Conservation (phyloP, 2,797 vertebrate species). For the Phrynocephalus guinanensis region DNA sequence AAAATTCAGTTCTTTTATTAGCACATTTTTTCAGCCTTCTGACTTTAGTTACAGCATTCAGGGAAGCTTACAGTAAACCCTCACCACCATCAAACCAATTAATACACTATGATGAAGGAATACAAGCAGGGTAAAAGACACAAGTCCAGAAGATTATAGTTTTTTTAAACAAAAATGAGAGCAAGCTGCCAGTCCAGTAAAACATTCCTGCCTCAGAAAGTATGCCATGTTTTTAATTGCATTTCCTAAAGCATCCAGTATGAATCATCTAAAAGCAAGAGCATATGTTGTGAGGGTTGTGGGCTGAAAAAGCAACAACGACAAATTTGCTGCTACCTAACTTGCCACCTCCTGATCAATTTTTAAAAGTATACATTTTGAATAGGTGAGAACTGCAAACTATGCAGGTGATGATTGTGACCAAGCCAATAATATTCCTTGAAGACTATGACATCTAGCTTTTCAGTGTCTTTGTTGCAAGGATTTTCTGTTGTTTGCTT, state of each 20-base stretch:
- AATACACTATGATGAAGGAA: background rate
- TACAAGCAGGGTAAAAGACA: background rate
- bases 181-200: too few relatives aligned
- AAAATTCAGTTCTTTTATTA: background rate
- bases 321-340: background rate
- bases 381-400: background rate
- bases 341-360: background rate
- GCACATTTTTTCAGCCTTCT: too few relatives aligned
- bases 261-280: background rate
- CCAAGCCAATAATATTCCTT: conserved; percentile 19
- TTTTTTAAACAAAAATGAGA: too few relatives aligned
- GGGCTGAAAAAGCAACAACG: too few relatives aligned
- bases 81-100: background rate
- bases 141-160: background rate
- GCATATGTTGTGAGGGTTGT: background rate
- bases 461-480: background rate
- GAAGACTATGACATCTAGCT: background rate
- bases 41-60: background rate
- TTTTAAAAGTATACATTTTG: background rate
- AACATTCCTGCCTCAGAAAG: background rate
- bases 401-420: background rate
- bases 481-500: background rate
- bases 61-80: background rate
- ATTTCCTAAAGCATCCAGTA: background rate
- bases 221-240: background rate